A percentile compares a stretch with the other conserved stretches of the same genome.
Conservation (phyloP, 92 coral and sea anemone genomes). For the Porites lobata region DNA sequence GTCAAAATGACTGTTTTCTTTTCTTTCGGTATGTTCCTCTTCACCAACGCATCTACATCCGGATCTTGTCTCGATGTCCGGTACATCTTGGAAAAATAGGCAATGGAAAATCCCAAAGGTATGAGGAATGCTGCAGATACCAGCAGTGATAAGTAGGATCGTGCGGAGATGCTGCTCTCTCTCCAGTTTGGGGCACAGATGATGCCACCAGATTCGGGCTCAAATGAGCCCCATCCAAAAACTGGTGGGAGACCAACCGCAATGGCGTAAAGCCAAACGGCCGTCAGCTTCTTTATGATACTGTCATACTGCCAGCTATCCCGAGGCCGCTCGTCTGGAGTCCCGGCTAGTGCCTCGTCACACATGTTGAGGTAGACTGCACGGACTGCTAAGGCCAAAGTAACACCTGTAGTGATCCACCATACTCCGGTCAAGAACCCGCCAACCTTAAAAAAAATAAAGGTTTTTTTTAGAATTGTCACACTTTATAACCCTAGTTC, state of each 20-base stretch:
- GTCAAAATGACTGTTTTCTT: constrained; percentile 44
- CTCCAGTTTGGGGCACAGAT: constrained; percentile 82
- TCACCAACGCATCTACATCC: constrained; percentile 17
- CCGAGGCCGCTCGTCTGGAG: constrained; percentile 16
- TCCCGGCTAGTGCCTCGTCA: constrained; percentile 17
- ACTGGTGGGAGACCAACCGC: constrained; percentile 70
- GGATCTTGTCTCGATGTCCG: constrained; percentile 1
- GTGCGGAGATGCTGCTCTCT: constrained; percentile 35
- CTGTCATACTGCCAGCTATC: constrained; percentile 25
- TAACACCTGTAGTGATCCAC: constrained; percentile 62
- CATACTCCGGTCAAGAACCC: constrained; percentile 71
- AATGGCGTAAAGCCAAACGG: constrained; percentile 69
- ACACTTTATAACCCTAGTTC: too few relatives aligned
- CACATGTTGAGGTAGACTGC: constrained; percentile 49
- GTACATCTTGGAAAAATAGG: constrained; percentile 55
- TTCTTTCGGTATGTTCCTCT: constrained; percentile 47
- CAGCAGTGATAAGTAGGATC: constrained; percentile 52
- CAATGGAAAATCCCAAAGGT: constrained; percentile 58
- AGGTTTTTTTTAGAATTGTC: too few relatives aligned
- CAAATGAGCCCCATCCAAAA: constrained; percentile 65
- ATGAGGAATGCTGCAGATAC: constrained; percentile 56
- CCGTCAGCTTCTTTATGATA: constrained; percentile 42
- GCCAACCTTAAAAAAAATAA: constrained; percentile 29
- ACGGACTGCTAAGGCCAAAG: constrained; percentile 54
- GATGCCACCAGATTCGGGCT: constrained; percentile 50